These are phyloP conservation scores for Pseudocheirus occidentalis DNA, from an alignment of 2,797 vertebrate species.

Conservation along the genomic window DNA sequence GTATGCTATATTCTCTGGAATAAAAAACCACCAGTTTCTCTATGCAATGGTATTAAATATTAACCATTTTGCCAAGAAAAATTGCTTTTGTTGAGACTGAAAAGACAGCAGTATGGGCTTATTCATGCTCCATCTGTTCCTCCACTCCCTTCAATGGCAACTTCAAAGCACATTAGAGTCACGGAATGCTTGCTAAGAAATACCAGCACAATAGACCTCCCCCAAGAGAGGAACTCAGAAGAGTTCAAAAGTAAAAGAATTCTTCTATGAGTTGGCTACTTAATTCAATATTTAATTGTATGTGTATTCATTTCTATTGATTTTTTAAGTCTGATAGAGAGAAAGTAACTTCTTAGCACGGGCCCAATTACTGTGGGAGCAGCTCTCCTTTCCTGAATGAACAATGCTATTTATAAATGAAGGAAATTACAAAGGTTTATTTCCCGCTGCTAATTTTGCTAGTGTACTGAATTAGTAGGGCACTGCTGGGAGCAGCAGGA, in stretches of 20 bases:
- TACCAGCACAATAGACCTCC: slow-evolving; percentile 65
- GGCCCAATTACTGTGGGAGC: slow-evolving; percentile 80
- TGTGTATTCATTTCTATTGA: slow-evolving; percentile 81
- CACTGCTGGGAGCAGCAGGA: slow-evolving; percentile 83
- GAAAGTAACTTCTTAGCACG: slow-evolving; percentile 80
- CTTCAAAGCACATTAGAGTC: slow-evolving; percentile 75
- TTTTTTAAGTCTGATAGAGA: slow-evolving; percentile 75
- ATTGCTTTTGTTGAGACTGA: slow-evolving; percentile 73
- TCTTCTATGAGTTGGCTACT: slow-evolving; percentile 69
- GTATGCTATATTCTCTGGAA: slow-evolving; percentile 61
- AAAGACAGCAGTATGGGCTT: slow-evolving; percentile 59
- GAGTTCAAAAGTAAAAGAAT: slow-evolving; percentile 77
- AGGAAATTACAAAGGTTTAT: slow-evolving; percentile 84
- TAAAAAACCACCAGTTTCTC: slow-evolving; percentile 33
- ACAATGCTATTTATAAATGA: slow-evolving; percentile 83
- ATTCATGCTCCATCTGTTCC: slow-evolving; percentile 73
- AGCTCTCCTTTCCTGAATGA: slow-evolving; percentile 79
- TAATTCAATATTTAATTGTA: slow-evolving; percentile 81
- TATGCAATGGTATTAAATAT: slow-evolving; percentile 79
- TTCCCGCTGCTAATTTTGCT: slow-evolving; percentile 86
- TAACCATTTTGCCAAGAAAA: slow-evolving; percentile 71
- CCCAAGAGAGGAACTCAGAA: slow-evolving; percentile 58
- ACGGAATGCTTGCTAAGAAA: slow-evolving; percentile 64
- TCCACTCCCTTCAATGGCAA: slow-evolving; percentile 75
- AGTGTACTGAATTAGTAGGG: slow-evolving; percentile 81